Evolutionary conservation across 2,797 vertebrate species (phyloP), one percentile per base, ranked within the genome.

Genomic region (Brachyrhaphis roseni): DNA sequence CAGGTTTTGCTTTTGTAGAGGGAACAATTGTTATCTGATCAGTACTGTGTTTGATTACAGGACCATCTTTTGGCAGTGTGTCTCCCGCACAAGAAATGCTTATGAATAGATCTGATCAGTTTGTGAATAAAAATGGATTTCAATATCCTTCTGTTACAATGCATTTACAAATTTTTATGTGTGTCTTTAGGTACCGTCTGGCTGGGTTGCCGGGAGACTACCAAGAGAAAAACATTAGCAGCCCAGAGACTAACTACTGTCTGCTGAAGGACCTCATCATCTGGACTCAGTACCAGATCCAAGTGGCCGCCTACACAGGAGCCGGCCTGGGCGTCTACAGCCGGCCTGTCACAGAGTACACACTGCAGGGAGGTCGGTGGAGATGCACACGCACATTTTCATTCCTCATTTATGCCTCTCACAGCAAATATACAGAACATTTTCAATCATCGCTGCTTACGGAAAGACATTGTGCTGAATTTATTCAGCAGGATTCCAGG

Each of bases 201-300:
- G 97, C 98, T 0, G 98, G 98, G 66, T 95, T 98, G 86, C 98
- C 98, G 0, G 97, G 98, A 0, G 98, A 98, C 53, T 96, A 98
- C 93, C 98, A 98, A 85, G 97, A 97, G 82, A 97, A 96, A 92
- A 98, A 98, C 93, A 98, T 99, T 94, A 97, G 95, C 94, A 97
- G 97, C 83, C 97, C 98, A 0, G 98, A 99, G 93, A 97, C 97
- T 85, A 99, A 97, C 96, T 98, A 99, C 95, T 99, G 98, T 93
- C 94, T 99, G 84, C 95, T 99, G 76, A 97, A 96, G 23, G 97
- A 99, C 87, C 96, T 99, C 87, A 99, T 98, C 94, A 97, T 99
- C 93, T 99, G 98, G 98, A 99, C 98, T 0, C 98, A 99, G 89
- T 99, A 99, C 82, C 98, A 99, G 88, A 98, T 99, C 94, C 98